These are phyloP conservation scores for Myotis pilosus DNA, from an alignment of 2,797 vertebrate species.

Conservation along the genomic window DNA sequence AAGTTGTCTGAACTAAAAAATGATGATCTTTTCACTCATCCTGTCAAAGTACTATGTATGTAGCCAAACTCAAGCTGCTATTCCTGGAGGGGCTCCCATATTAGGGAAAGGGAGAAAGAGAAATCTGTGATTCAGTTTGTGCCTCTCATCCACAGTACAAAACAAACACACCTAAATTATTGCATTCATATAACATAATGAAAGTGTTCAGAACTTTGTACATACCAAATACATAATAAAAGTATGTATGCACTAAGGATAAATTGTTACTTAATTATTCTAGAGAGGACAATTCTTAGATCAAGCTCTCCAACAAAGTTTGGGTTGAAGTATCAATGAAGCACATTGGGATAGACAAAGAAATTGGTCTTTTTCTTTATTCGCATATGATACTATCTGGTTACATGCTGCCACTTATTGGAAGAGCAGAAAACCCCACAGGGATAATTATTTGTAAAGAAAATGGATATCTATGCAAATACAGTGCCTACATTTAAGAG, in stretches of 20 bases:
- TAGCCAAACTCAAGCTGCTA: neutral
- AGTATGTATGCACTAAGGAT: neutral
- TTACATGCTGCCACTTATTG: neutral
- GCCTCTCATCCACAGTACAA: neutral
- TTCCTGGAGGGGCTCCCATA: neutral
- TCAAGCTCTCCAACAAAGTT: neutral
- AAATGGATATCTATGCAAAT: conserved; percentile 11
- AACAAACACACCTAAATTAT: neutral
- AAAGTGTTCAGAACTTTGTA: neutral
- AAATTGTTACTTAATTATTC: neutral
- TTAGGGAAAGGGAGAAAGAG: neutral
- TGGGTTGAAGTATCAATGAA: neutral
- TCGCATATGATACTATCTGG: neutral
- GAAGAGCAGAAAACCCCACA: neutral
- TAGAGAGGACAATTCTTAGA: neutral
- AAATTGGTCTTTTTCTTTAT: neutral
- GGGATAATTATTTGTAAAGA: neutral
- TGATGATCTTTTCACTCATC: neutral
- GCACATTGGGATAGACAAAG: neutral
- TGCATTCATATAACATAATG: neutral
- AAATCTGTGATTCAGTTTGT: neutral
- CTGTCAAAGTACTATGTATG: neutral
- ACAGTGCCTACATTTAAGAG: neutral
- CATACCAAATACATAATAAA: neutral
- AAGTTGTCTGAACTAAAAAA: neutral